Percentiles rank a stretch among this genome's conserved stretches.
Conservation (phyloP, 2,113 vertebrate species). For the Laticauda colubrina region DNA sequence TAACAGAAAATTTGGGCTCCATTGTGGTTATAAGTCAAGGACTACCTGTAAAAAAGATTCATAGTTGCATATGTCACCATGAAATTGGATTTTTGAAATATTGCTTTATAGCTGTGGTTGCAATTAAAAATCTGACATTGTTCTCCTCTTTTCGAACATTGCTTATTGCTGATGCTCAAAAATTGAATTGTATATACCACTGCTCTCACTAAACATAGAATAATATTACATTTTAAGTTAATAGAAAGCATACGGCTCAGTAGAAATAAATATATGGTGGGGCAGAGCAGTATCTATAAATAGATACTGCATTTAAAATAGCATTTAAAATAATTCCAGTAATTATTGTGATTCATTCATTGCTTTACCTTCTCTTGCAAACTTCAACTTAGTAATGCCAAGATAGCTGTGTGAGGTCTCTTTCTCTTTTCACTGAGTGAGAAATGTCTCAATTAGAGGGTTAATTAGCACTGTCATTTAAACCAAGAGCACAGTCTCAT, state of each 20-base stretch:
- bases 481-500: slow-evolving; percentile 53
- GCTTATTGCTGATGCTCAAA: background rate
- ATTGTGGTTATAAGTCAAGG: background rate
- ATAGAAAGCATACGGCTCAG: no score
- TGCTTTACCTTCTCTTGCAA: background rate
- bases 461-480: slow-evolving; percentile 70
- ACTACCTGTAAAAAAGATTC: background rate
- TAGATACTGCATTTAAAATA: no score
- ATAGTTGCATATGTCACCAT: background rate
- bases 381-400: slow-evolving; percentile 2
- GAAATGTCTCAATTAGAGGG: slow-evolving; percentile 51
- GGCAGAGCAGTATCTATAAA: background rate
- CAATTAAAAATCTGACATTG: background rate
- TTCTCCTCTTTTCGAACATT: background rate
- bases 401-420: slow-evolving; percentile 14
- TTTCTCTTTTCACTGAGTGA: slow-evolving; percentile 15
- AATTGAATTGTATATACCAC: background rate
- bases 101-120: background rate
- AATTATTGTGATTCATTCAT: background rate
- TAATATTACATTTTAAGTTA: background rate
- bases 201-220: background rate
- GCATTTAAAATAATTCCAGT: background rate
- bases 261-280: background rate
- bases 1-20: background rate
- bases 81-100: background rate